Percentiles rank a stretch among this genome's conserved stretches.
Conservation (phyloP, 2,113 vertebrate species). For the Hemiprocne comata region DNA sequence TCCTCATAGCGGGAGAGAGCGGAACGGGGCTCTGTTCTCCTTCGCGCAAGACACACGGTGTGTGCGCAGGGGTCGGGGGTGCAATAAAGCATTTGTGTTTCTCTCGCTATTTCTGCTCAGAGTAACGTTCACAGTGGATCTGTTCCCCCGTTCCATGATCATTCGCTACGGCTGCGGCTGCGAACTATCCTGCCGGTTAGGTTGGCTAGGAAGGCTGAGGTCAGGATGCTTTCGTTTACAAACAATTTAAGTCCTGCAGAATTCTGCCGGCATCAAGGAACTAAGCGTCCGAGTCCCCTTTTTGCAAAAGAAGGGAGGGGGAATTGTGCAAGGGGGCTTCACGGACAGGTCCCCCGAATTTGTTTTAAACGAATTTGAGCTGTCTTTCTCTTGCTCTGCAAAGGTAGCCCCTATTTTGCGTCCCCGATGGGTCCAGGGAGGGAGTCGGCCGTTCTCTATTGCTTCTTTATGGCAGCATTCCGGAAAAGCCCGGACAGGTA, state of each 20-base stretch:
- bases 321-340: background rate
- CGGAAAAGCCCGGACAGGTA: background rate
- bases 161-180: background rate
- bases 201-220: background rate
- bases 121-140: background rate
- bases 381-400: background rate
- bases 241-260: background rate
- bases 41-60: background rate
- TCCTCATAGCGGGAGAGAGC: background rate
- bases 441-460: background rate
- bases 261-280: background rate
- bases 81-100: background rate
- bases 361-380: slow-evolving; percentile 41
- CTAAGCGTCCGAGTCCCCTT: background rate
- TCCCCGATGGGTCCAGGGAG: background rate
- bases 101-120: background rate
- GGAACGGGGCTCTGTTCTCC: background rate
- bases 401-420: background rate
- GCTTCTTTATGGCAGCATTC: background rate
- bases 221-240: background rate
- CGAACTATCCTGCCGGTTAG: background rate
- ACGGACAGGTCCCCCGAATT: background rate
- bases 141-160: background rate
- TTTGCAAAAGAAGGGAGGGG: background rate
- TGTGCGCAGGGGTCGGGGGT: background rate